phyloP scores from a whole-genome alignment of 2,888 invertebrate species.

The Pachydiplax longipennis region DNA sequence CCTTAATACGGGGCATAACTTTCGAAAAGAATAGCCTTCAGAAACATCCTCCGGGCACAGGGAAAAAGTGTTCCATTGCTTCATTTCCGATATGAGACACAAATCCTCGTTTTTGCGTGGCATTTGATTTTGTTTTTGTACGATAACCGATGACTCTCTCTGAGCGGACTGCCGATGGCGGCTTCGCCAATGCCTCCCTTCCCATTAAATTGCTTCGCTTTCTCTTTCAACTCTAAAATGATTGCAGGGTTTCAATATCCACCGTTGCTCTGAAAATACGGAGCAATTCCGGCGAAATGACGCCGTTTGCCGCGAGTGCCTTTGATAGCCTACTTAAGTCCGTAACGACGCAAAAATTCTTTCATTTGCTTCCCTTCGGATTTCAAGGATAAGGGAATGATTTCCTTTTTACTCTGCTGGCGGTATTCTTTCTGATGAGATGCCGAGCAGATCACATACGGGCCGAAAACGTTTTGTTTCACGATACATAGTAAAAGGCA shows the following conservation, averaged over 20 bases:
- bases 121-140: neutral
- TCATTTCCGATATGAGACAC: neutral
- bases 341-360: slow-evolving; percentile 11
- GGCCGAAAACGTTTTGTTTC: neutral
- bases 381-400: neutral
- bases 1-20: neutral
- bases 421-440: neutral
- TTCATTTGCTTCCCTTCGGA: neutral
- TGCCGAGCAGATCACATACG: neutral
- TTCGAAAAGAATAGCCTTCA: neutral
- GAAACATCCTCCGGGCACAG: neutral
- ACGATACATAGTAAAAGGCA: neutral
- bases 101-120: neutral
- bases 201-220: neutral
- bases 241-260: slow-evolving; percentile 32
- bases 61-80: neutral
- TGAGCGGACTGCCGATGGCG: neutral
- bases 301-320: slow-evolving; percentile 25
- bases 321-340: slow-evolving; percentile 18
- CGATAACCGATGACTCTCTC: neutral
- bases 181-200: neutral
- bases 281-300: slow-evolving; percentile 7
- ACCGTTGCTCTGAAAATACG: neutral
- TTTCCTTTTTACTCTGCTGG: neutral
- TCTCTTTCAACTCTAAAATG: neutral